phyloP scores from a whole-genome alignment of 2,888 invertebrate species.

The Caenorhabditis doughertyi region DNA sequence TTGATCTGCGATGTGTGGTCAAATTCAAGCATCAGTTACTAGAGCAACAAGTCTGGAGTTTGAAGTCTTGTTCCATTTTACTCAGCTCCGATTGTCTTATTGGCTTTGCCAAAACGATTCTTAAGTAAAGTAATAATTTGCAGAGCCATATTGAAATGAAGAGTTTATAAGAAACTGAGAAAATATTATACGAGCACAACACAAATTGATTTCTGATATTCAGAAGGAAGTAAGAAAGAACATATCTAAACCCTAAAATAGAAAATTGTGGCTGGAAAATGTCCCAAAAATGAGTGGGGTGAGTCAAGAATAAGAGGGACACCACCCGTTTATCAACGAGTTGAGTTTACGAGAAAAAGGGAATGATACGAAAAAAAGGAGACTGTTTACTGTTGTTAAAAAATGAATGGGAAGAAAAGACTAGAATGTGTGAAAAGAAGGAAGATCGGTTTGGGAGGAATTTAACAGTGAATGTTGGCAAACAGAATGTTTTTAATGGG shows the following conservation, averaged over 20 bases:
- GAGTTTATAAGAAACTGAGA: background rate
- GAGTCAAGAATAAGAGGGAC: background rate
- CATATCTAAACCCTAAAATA: constrained; percentile 27
- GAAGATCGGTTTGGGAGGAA: constrained; percentile 21
- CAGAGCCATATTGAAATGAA: too few relatives aligned
- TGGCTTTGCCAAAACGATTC: too few relatives aligned
- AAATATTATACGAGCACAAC: background rate
- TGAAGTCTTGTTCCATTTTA: too few relatives aligned
- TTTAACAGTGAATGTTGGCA: background rate
- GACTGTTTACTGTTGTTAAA: background rate
- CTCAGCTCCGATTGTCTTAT: too few relatives aligned
- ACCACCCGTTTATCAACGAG: constrained; percentile 17
- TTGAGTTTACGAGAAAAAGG: constrained; percentile 4
- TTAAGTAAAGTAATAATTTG: too few relatives aligned
- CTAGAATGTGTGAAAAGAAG: background rate
- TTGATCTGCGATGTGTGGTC: too few relatives aligned
- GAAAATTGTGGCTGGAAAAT: background rate
- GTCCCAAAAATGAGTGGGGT: background rate
- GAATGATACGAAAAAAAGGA: background rate
- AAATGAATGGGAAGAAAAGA: background rate
- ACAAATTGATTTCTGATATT: background rate
- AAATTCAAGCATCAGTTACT: too few relatives aligned
- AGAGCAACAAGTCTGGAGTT: too few relatives aligned
- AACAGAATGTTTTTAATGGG: background rate
- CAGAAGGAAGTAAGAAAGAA: constrained; percentile 5